Evolutionary conservation across 2,888 invertebrate species (phyloP), one percentile per base, ranked within the genome.

Genomic region (Lissocephala sabroskyi): DNA sequence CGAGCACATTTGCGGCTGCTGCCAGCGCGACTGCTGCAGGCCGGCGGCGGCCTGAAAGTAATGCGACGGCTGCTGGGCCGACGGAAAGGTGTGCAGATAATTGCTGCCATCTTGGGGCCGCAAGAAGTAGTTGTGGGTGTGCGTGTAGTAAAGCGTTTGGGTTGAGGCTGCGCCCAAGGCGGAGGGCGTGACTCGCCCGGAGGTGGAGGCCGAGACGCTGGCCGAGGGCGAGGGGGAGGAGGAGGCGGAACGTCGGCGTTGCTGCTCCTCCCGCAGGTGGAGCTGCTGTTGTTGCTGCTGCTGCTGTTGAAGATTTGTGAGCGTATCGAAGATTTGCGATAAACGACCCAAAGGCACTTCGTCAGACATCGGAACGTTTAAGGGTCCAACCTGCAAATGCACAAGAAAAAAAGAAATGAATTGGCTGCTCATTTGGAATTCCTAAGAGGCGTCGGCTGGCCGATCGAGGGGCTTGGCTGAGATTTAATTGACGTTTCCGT

Each of bases 241-340:
- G 1, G 79, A 74, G 6, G 62, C 66, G 2, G 79, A 79, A 41
- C 70, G 64, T 11, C 70, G 59, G 2, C 65, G 65, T 36, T 62
- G 62, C 35, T 65, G 41, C 30, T 16, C 36, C 14, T 53, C 56
- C 36, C 59, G 56, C 0, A 47, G 61, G 41, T 63, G 73, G 2
- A 65, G 59, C 3, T 88, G 85, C 65, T 87, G 86, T 65, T 89
- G 88, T 63, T 89, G 86, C 80, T 92, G 89, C 81, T 89, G 89
- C 16, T 89, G 88, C 66, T 89, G 86, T 61, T 62, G 90, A 59
- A 94, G 86, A 83, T 92, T 87, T 59, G 92, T 88, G 79, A 94
- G 87, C 65, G 93, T 93, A 86, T 94, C 93, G 83, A 92, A 92
- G 74, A 92, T 91, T 87, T 93, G 92, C 84, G 93, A 93, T 84